Base-by-base conservation (phyloP, 2,113 vertebrate genomes). In the Perca flavescens region DNA sequence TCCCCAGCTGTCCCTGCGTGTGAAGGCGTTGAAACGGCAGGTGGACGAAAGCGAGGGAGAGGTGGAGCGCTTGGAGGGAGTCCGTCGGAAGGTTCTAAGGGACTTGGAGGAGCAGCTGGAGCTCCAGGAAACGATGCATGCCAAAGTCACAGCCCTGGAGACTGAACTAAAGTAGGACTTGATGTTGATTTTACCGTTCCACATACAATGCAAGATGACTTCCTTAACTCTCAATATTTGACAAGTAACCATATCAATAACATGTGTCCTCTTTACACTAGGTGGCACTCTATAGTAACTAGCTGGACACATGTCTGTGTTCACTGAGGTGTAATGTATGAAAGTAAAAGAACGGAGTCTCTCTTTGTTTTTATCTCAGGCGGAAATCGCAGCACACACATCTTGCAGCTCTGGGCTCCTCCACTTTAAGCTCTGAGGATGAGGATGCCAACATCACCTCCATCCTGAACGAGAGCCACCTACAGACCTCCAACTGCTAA, bases 71-170 rank as follows among this genome's bases (percentile, higher is more conserved):
- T 85, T 99, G 86, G 98, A 99, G 17, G 91, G 96, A 0, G 89
- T 97, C 34, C 95, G 97, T 65, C 96, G 97, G 84, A 99, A 99
- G 90, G 92, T 95, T 1, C 94, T 97, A 73, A 84, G 98, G 17
- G 98, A 99, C 47, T 76, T 98, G 90, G 97, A 99, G 89, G 98
- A 99, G 83, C 97, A 98, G 86, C 96, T 96, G 16, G 97, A 99
- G 88, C 90, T 95, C 28, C 96, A 96, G 3, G 97, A 98, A 60
- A 95, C 95, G 15, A 95, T 97, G 62, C 96, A 97, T 78, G 92
- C 94, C 74, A 97, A 97, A 69, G 77, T 98, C 83, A 94, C 94
- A 16, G 21, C 95, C 0, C 84, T 98, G 90, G 98, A 99, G 85
- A 95, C 94, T 6, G 97, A 99, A 49, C 83, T 94, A 1, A 96